Base-by-base conservation (phyloP, 2,113 vertebrate genomes). In the Notarius quadriscutis region DNA sequence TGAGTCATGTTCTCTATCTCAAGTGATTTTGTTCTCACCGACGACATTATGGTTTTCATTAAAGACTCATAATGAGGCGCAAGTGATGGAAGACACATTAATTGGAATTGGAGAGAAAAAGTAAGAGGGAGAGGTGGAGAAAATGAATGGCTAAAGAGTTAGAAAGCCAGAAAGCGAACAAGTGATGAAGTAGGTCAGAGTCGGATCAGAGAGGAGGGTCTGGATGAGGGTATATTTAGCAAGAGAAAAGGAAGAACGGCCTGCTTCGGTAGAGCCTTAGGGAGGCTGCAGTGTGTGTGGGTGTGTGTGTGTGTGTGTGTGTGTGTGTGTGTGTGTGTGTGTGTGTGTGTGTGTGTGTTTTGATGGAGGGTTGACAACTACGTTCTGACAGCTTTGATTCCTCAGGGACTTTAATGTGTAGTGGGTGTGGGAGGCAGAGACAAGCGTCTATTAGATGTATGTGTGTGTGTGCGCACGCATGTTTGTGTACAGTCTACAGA, bases 151-250 rank as follows among this genome's bases (percentile, higher is more conserved):
- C 62, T 22, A 57, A 20, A 79, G 86, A 87, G 12, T 57, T 79
- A 55, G 8, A 53, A 30, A 79, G 77, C 14, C 77, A 57, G 77
- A 57, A 55, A 79, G 77, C 7, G n/a, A 85, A 67, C 6, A 79
- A 62, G 55, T 41, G 71, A 71, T 48, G 87, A 84, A 87, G 86
- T 88, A 85, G 85, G 87, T 88, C 84, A 87, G 69, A 72, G 80
- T 72, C 78, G 58, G 79, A 57, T 79, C 77, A 79, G 57, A 30
- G 81, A 72, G 62, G 51, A 58, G 74, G 50, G 69, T 80, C 34
- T 86, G 67, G 55, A 63, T 58, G 74, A 78, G 74, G 81, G 85
- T 77, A 82, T 50, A 87, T 89, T 87, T 87, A 86, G 89, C 58
- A 48, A 62, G 51, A 86, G 77, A 81, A 74, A 86, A 63, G 84